These are phyloP conservation scores for Apis cerana DNA, from an alignment of 1,140 invertebrate genomes.

Conservation along the genomic window DNA sequence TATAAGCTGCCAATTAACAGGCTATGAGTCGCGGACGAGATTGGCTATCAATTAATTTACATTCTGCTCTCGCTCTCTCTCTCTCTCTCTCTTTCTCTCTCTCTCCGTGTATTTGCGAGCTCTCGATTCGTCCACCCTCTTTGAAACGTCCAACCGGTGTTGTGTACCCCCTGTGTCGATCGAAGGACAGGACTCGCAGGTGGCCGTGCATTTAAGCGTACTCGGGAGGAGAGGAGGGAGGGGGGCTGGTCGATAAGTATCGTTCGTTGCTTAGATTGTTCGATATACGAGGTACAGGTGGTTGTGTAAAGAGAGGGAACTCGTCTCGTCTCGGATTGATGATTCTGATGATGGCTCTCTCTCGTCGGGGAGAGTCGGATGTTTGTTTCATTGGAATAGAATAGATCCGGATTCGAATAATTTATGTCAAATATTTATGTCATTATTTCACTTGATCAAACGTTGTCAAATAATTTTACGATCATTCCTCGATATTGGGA, in stretches of 20 bases:
- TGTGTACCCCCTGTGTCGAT: slow-evolving; percentile 1
- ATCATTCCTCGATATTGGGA: too few species aligned
- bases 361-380: not conserved
- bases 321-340: not conserved
- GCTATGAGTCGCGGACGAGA: slow-evolving; percentile 73
- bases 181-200: slow-evolving; percentile 18
- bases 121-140: too few species aligned
- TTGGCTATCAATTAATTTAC: slow-evolving; percentile 78
- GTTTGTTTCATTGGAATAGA: not conserved
- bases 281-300: not conserved
- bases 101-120: not conserved
- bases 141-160: not conserved
- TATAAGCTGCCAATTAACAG: slow-evolving; percentile 80
- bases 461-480: too few species aligned
- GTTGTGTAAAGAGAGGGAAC: not conserved
- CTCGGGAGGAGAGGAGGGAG: too few species aligned
- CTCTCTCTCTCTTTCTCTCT: not conserved
- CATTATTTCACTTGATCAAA: too few species aligned
- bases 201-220: slow-evolving; percentile 2
- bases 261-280: slow-evolving; percentile 7
- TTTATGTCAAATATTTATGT: too few species aligned
- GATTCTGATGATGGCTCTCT: not conserved
- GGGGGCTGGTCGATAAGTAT: not conserved
- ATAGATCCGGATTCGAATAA: not conserved
- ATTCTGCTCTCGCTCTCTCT: slow-evolving; percentile 59